phyloP scores from a whole-genome alignment of 2,797 vertebrate species.

The Dallia pectoralis region DNA sequence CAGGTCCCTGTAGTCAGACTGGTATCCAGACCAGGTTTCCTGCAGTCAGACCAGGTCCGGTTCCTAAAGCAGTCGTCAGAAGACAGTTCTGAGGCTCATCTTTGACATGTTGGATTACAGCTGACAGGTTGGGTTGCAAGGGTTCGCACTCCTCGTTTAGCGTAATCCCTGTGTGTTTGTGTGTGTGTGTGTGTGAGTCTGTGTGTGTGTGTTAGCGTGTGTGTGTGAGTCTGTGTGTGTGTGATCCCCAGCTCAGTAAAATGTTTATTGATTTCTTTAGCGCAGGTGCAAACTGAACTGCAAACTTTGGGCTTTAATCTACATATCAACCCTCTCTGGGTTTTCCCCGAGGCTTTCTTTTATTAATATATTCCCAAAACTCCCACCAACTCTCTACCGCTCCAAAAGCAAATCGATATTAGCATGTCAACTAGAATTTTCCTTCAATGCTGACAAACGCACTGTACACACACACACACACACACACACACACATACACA shows the following conservation, averaged over 20 bases:
- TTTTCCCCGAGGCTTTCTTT: conserved; percentile 40
- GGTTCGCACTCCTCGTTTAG: conserved; percentile 14
- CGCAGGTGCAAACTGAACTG: conserved; percentile 34
- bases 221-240: conserved; percentile 10
- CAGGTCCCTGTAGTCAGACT: conserved; percentile 12
- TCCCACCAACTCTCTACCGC: conserved; percentile 44
- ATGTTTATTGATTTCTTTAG: conserved; percentile 48
- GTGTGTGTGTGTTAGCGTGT: conserved; percentile 17
- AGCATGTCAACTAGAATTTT: conserved; percentile 55
- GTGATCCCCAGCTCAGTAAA: conserved; percentile 27
- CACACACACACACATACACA: conserved; percentile 17
- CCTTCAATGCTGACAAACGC: conserved; percentile 45
- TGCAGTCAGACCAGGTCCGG: neutral
- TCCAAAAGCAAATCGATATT: conserved; percentile 64
- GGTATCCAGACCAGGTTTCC: neutral
- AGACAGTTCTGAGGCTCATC: neutral
- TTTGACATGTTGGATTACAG: neutral
- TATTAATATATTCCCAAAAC: conserved; percentile 56
- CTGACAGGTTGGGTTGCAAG: conserved; percentile 1
- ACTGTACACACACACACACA: conserved; percentile 33
- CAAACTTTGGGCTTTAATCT: conserved; percentile 42
- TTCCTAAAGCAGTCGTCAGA: neutral
- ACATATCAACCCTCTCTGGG: conserved; percentile 37
- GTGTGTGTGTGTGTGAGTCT: conserved; percentile 4
- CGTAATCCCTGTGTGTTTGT: conserved; percentile 23